Base-by-base conservation (phyloP, 2,113 vertebrate genomes). In the Nerophis lumbriciformis region DNA sequence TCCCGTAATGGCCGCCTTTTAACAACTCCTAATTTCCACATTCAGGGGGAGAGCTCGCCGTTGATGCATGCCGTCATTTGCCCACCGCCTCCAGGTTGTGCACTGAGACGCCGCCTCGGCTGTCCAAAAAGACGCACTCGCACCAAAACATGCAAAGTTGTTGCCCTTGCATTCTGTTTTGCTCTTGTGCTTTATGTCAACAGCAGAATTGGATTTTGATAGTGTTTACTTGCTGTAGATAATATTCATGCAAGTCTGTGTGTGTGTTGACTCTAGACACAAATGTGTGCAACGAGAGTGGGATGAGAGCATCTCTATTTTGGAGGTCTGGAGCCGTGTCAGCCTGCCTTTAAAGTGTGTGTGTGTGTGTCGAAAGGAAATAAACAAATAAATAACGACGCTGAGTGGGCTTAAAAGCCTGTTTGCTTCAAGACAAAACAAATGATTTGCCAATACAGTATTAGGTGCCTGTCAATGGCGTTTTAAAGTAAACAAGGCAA, bases 241-340 rank as follows among this genome's bases (percentile, higher is more conserved):
- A 42, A 62, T 47, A 51, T 47, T 38, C 21, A 51, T 8, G 9
- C 64, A 12, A 61, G 37, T 44, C 42, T 54, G 51, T 16, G 45
- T 19, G 38, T 71, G 52, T 15, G 21, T 65, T 64, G 72, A 72
- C 62, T 71, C 51, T 11, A 10, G 44, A 61, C 62, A 35, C 49
- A 54, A 58, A 49, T 53, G 56, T 77, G 61, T 78, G 80, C 45
- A 77, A 73, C 71, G 55, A 60, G 69, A 82, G 64, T 72, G 69
- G 65, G 75, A 74, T 59, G 67, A 67, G 66, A 72, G 61, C 53
- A 7, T 68, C 70, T 77, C 65, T 78, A 71, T 83, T 83, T 82
- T 53, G 47, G 67, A 53, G 66, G 62, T 71, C 59, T 69, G 56
- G 53, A 66, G 66, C 45, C 66, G 42, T 57, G 63, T 69, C 68